Conservation (phyloP, 2,797 vertebrate species). For the Lithobates pipiens region DNA sequence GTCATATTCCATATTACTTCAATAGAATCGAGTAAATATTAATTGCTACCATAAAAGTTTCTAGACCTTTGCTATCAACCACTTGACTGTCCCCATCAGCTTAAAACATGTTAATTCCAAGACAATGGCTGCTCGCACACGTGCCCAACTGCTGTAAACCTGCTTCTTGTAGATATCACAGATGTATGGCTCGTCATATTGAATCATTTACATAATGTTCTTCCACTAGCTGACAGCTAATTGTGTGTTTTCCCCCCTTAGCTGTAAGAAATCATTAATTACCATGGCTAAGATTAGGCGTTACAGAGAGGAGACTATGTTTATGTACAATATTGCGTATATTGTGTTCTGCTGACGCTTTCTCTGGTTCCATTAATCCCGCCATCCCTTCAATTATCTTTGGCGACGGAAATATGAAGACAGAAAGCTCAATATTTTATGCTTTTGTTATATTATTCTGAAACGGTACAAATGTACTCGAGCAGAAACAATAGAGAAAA, state of each 20-base stretch:
- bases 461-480: background rate
- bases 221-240: constrained; percentile 29
- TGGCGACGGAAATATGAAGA: background rate
- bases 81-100: background rate
- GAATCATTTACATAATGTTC: constrained; percentile 39
- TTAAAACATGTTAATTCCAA: background rate
- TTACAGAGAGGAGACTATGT: constrained; percentile 17
- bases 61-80: background rate
- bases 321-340: constrained; percentile 19
- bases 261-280: constrained; percentile 46
- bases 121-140: background rate
- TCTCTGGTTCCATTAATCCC: constrained; percentile 12
- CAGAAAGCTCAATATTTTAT: background rate
- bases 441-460: constrained; percentile 22
- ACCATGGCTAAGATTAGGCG: constrained; percentile 12
- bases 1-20: background rate
- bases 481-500: background rate
- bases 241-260: constrained; percentile 8
- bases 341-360: background rate
- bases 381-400: background rate
- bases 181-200: constrained; percentile 17
- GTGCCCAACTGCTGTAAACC: constrained; percentile 14
- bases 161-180: constrained; percentile 25
- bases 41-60: background rate
- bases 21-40: background rate